Conservation (phyloP, 2,113 vertebrate genomes). For the Ibidorhyncha struthersii region DNA sequence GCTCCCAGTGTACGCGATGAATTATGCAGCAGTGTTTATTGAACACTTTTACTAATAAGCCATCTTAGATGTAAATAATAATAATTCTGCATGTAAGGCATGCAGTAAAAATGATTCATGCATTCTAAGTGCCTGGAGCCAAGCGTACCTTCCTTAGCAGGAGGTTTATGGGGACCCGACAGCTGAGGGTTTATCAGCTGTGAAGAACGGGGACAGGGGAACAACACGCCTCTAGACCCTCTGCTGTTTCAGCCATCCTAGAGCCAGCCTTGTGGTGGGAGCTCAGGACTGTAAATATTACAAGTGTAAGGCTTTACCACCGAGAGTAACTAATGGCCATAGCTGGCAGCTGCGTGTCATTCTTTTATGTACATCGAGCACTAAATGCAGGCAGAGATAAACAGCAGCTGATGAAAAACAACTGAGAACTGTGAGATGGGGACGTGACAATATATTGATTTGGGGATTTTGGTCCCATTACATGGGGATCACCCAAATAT, state of each 20-base stretch:
- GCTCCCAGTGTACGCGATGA: background rate
- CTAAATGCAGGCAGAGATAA: background rate
- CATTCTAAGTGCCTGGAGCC: background rate
- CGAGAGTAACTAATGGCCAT: background rate
- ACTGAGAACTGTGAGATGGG: background rate
- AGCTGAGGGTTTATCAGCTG: background rate
- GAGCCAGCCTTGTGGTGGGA: background rate
- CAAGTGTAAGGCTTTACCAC: background rate
- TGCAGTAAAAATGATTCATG: background rate
- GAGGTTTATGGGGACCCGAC: background rate
- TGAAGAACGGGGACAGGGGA: background rate
- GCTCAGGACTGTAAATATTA: background rate
- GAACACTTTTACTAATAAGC: conserved; percentile 27
- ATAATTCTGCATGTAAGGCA: background rate
- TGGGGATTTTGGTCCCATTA: background rate
- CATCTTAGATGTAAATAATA: conserved; percentile 33
- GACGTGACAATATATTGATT: background rate
- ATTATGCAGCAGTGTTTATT: conserved; percentile 33
- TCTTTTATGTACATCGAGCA: background rate
- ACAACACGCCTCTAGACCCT: background rate
- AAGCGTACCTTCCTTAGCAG: background rate
- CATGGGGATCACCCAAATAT: background rate
- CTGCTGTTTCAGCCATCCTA: background rate
- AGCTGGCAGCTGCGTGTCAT: background rate
- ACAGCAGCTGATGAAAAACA: background rate